These are phyloP conservation scores for Drosophila trichaetosa DNA, from an alignment of 2,888 invertebrate genomes.

Conservation along the genomic window DNA sequence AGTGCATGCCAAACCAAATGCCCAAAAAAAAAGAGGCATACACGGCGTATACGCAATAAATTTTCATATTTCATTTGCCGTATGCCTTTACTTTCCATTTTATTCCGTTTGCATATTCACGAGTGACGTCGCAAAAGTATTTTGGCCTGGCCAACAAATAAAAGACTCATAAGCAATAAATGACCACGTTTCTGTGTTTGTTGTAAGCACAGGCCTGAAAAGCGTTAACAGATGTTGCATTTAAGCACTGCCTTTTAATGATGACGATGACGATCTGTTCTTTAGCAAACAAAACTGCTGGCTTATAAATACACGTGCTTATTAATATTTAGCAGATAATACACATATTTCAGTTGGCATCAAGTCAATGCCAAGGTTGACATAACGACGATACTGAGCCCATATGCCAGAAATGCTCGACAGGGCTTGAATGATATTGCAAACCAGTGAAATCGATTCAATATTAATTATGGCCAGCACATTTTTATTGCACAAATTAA, in stretches of 20 bases:
- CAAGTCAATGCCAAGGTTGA: constrained; percentile 57
- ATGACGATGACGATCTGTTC: constrained; percentile 47
- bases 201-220: constrained; percentile 66
- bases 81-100: constrained; percentile 14
- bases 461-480: neutral
- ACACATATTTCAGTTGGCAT: constrained; percentile 14
- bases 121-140: constrained; percentile 59
- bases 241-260: constrained; percentile 54
- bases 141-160: constrained; percentile 27
- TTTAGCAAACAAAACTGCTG: constrained; percentile 54
- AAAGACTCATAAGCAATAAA: constrained; percentile 61
- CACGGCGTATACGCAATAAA: constrained; percentile 77
- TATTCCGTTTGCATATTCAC: constrained; percentile 6
- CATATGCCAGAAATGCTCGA: constrained; percentile 15
- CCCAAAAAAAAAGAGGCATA: constrained; percentile 39
- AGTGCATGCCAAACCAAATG: constrained; percentile 51
- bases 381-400: constrained; percentile 11
- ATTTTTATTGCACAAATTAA: neutral
- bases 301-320: constrained; percentile 52
- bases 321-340: constrained; percentile 43
- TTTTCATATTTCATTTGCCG: constrained; percentile 74
- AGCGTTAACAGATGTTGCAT: constrained; percentile 73
- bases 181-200: constrained; percentile 41
- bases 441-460: neutral
- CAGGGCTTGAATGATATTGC: constrained; percentile 7